Conservation (phyloP, 2,113 vertebrate species). For the Silurus glanis region DNA sequence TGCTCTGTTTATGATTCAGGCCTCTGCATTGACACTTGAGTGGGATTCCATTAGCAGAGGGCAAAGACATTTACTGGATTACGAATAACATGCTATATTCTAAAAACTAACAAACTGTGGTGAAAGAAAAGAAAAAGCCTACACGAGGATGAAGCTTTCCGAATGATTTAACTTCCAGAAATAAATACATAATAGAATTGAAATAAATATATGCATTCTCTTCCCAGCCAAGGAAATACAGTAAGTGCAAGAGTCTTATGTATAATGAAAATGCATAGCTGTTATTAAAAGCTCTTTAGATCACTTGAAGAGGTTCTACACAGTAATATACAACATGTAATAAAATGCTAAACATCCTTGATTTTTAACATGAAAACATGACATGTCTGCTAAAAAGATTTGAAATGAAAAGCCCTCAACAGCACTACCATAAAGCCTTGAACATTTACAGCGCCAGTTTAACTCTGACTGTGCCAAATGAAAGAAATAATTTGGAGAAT, state of each 20-base stretch:
- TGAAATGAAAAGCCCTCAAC: background rate
- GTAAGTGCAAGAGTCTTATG: background rate
- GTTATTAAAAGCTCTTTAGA: background rate
- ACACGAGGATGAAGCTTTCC: background rate
- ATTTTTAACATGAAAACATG: background rate
- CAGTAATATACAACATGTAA: background rate
- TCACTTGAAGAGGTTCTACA: background rate
- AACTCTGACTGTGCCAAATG: background rate
- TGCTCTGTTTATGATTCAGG: conserved; percentile 42
- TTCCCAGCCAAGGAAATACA: background rate
- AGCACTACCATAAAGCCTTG: background rate
- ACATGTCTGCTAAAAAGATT: background rate
- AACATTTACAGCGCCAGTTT: background rate
- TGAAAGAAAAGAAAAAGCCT: background rate
- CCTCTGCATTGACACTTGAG: conserved; percentile 28
- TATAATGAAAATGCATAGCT: background rate
- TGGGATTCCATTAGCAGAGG: conserved; percentile 36
- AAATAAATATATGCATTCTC: background rate
- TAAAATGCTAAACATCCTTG: background rate
- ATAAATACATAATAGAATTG: background rate
- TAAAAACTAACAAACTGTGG: conserved; percentile 18
- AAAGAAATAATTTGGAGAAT: background rate
- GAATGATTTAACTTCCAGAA: background rate
- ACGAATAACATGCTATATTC: background rate
- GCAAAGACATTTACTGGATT: background rate